Evolutionary conservation across 2,113 vertebrate species (phyloP), one percentile per base, ranked within the genome.

Genomic region (Tachysurus fulvidraco): DNA sequence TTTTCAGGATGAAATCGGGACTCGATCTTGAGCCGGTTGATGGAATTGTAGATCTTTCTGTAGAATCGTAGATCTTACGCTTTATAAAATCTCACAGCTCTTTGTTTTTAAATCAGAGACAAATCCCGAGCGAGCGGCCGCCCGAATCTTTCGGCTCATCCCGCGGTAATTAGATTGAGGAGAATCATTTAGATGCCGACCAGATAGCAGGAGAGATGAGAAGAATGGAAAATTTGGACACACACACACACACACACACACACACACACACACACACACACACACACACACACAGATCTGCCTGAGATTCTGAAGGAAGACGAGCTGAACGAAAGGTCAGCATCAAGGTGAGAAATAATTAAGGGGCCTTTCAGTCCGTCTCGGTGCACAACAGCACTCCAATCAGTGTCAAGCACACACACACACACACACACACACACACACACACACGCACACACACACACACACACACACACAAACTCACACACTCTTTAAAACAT

Each of bases 131-230:
- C 83, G 90, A 50, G 44, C 44, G 21, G 41, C 44, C 1, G 10
- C 9, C 44, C 19, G 41, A 91, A 92, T 92, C 90, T 90, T 90
- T 89, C 88, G 91, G 87, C 91, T 93, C 90, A 93, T 91, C 89
- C 92, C 86, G 88, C 89, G 87, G 91, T 94, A 94, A 94, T 94
- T 94, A 93, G 92, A 93, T 91, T 90, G 91, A 79, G 85, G 88
- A 85, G 87, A 87, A 89, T 91, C 81, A 89, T 92, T 94, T 90
- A 94, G 91, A 94, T 92, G 92, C 91, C 92, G 90, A 86, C 69
- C 73, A 92, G 91, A 93, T 92, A 91, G 86, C 86, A 83, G 57
- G 74, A 88, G 88, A 88, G 77, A 88, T 89, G 84, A 85, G 83
- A 78, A 87, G 90, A 54, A 94, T 95, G 84, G 92, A 59, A 54